Conservation (phyloP, 2,888 invertebrate genomes). For the Polydrusus tereticollis region DNA sequence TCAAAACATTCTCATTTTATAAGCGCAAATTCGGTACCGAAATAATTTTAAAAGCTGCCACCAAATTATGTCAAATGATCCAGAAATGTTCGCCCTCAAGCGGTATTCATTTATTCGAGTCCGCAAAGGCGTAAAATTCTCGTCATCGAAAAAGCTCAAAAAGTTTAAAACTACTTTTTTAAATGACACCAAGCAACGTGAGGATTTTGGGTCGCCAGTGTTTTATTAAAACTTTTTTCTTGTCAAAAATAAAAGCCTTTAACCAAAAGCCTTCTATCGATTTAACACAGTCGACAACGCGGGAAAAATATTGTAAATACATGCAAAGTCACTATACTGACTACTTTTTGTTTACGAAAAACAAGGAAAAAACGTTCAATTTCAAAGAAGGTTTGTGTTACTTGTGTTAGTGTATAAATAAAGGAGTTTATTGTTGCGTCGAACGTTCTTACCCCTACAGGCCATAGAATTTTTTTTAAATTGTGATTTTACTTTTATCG, state of each 20-base stretch:
- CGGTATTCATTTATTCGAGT: conserved; percentile 18
- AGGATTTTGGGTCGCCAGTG: background rate
- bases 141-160: conserved; percentile 12
- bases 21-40: background rate
- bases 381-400: too few species aligned
- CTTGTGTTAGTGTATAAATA: too few species aligned
- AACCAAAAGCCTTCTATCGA: conserved; percentile 18
- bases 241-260: conserved; percentile 15
- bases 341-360: background rate
- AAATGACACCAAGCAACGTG: conserved; percentile 5
- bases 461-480: too few species aligned
- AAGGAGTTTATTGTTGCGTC: too few species aligned
- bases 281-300: background rate
- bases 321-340: background rate
- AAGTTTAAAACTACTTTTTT: conserved; percentile 27
- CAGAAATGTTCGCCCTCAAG: background rate
- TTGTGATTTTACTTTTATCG: too few species aligned
- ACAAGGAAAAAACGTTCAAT: too few species aligned
- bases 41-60: background rate
- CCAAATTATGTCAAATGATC: conserved; percentile 13
- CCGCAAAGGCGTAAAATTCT: conserved; percentile 2
- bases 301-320: background rate
- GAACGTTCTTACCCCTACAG: too few species aligned
- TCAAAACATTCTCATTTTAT: too few species aligned
- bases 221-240: conserved; percentile 29